Base-by-base conservation (phyloP, 2,888 invertebrate genomes). In the Drosophila nigritarsus region DNA sequence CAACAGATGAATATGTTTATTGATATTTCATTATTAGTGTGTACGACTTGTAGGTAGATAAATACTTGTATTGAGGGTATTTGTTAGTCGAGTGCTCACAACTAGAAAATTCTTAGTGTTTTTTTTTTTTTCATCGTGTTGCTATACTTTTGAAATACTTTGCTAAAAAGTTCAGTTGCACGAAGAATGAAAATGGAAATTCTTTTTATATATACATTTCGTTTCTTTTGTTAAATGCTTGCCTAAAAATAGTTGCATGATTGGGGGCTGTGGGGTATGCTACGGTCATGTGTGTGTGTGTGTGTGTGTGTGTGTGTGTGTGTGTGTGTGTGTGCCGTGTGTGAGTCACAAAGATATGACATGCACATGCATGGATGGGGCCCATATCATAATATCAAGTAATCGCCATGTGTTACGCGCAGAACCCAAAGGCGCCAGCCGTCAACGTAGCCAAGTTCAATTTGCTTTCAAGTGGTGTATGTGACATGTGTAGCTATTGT, bases 341-440 rank as follows among this genome's bases (percentile, higher is more conserved):
- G 53, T 78, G 74, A 73, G 68, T 78, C 68, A 74, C 51, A 73
- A 65, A 70, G 75, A 79, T 67, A 70, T 79, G 70, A 75, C 70
- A 78, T 48, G 32, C 50, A 59, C 45, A 27, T 34, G 27, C 60
- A 38, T 32, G 40, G 36, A 7, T 32, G 48, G 67, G 29, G 13
- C 36, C 30, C 51, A 61, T 79, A 75, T 63, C 63, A 67, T 34
- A 66, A 76, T 77, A 85, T 85, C 76, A 81, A 86, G 84, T 74
- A 87, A 81, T 65, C 85, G 82, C 75, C 84, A 83, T 89, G 87
- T 88, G 87, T 64, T 70, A 55, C 67, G 69, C 38, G 40, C 88
- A 61, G 71, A 78, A 82, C 63, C 78, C 55, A 60, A 68, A 78
- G 87, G 87, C 85, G 85, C 89, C 84, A 74, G 59, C 58, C 58